Conservation (phyloP, 2,113 vertebrate genomes). For the Sterna hirundo region DNA sequence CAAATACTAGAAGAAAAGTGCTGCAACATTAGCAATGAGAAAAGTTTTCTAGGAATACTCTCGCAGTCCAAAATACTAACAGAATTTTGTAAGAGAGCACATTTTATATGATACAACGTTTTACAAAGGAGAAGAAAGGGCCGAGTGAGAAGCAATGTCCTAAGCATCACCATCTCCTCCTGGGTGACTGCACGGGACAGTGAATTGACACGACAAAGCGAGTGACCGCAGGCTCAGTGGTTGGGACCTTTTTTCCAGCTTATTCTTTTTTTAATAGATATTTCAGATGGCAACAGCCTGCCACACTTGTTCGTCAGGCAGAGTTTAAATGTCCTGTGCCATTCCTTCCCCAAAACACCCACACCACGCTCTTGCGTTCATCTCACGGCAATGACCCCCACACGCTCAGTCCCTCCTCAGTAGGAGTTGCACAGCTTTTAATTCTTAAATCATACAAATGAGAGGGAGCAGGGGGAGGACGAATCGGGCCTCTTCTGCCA, state of each 20-base stretch:
- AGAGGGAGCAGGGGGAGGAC: accelerated
- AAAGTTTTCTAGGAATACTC: not conserved
- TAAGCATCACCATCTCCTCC: not conserved
- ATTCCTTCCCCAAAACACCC: not conserved
- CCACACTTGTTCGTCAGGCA: accelerated
- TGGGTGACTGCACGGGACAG: accelerated
- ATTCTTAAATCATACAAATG: not conserved
- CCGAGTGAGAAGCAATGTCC: not conserved
- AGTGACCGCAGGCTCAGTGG: not conserved
- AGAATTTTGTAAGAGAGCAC: not conserved
- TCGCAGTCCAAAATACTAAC: not conserved
- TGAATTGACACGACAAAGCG: too few relatives aligned
- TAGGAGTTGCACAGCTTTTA: accelerated
- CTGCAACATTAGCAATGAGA: not conserved
- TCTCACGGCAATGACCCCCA: accelerated
- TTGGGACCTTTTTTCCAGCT: not conserved
- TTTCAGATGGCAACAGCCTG: not conserved
- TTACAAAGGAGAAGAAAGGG: not conserved
- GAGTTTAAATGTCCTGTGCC: not conserved
- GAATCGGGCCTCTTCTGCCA: not conserved
- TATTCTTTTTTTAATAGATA: too few relatives aligned
- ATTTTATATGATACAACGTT: not conserved
- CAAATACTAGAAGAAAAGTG: not conserved
- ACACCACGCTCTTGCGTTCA: accelerated
- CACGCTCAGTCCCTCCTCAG: accelerated